phyloP scores from a whole-genome alignment of 2,113 vertebrate genomes.

The Arvicanthis niloticus region DNA sequence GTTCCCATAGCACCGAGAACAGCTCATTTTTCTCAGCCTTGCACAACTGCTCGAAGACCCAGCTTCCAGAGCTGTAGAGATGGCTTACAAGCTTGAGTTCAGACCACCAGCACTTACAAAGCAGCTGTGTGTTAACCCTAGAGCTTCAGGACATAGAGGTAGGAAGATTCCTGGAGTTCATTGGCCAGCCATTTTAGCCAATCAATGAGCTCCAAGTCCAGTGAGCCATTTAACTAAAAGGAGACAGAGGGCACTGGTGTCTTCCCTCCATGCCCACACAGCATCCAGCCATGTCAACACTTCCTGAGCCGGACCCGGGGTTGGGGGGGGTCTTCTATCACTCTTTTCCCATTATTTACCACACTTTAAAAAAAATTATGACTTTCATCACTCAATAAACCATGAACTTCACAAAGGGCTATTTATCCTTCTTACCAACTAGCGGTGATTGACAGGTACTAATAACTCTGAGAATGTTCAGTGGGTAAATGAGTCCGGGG shows the following conservation, averaged over 20 bases:
- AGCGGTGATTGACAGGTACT: background rate
- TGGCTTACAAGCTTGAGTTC: background rate
- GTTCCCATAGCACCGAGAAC: background rate
- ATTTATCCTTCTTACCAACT: background rate
- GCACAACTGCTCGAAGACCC: background rate
- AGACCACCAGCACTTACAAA: background rate
- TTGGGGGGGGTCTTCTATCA: background rate
- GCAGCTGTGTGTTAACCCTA: background rate
- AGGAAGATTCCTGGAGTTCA: background rate
- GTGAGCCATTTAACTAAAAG: background rate
- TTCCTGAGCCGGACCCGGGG: background rate
- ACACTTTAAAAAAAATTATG: background rate
- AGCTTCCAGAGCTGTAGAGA: background rate
- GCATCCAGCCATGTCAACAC: background rate
- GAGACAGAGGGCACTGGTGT: background rate
- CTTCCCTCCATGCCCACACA: background rate
- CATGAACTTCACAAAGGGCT: background rate
- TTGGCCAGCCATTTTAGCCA: background rate
- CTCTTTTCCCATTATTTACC: background rate
- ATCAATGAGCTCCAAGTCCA: background rate
- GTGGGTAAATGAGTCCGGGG: background rate
- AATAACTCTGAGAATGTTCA: background rate
- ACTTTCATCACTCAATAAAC: background rate
- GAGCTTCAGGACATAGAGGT: no score
- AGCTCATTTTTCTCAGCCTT: background rate